phyloP scores from a whole-genome alignment of 2,113 vertebrate genomes.

The Petromus typicus region DNA sequence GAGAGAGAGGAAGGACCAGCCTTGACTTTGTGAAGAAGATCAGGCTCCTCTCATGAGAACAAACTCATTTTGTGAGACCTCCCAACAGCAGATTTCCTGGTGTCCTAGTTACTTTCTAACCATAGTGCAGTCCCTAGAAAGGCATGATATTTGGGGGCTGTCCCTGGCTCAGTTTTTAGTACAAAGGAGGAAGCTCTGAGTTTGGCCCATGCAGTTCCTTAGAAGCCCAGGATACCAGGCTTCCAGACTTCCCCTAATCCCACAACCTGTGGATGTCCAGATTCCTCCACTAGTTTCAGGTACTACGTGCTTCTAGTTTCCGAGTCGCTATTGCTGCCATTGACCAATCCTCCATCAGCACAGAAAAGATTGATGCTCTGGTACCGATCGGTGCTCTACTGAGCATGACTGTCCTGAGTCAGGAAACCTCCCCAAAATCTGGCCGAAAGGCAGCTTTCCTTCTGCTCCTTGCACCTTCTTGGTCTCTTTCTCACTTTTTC shows the following conservation, averaged over 20 bases:
- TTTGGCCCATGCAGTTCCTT: not conserved
- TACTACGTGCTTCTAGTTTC: not conserved
- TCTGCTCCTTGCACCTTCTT: accelerated
- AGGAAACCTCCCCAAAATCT: too few species aligned
- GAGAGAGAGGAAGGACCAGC: not conserved
- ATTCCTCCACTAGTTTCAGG: not conserved
- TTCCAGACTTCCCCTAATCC: not conserved
- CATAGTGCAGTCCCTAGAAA: too few species aligned
- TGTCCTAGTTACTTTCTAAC: not conserved
- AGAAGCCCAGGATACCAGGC: accelerated
- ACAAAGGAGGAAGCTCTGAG: not conserved
- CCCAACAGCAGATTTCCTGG: not conserved
- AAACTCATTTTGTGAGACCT: not conserved
- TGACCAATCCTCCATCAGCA: too few species aligned
- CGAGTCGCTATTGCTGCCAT: too few species aligned
- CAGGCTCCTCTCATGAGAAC: not conserved
- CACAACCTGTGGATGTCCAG: accelerated
- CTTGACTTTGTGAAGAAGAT: not conserved
- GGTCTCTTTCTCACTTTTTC: not conserved
- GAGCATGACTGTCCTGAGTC: accelerated
- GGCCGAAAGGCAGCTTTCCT: too few species aligned
- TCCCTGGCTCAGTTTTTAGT: not conserved
- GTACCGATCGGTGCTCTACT: accelerated
- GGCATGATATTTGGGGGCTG: too few species aligned
- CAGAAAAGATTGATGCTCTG: not conserved